Evolutionary conservation across 2,797 vertebrate genomes (phyloP).

Genomic region (Propithecus perrieri): DNA sequence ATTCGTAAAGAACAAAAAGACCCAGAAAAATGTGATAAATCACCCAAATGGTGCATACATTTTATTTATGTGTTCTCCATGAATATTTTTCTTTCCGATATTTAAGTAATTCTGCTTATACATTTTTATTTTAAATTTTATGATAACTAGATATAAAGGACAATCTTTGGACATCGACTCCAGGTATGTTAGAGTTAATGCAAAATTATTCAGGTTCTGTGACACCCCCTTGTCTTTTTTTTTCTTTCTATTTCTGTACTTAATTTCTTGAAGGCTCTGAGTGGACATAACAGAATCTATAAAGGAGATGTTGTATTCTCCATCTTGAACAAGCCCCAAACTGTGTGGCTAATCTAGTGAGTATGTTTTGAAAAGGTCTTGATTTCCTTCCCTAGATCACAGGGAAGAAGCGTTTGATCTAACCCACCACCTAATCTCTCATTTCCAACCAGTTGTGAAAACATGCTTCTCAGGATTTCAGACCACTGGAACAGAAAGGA

Average conservation of each 20-base stretch:
- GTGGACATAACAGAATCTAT: conserved; percentile 21
- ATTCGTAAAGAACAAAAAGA: neutral
- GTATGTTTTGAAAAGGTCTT: conserved; percentile 74
- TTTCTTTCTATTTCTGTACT: conserved; percentile 59
- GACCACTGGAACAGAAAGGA: conserved; percentile 51
- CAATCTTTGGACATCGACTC: neutral
- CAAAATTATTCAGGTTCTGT: conserved; percentile 42
- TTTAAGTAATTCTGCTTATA: conserved; percentile 23
- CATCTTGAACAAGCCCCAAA: conserved; percentile 70
- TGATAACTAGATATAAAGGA: neutral
- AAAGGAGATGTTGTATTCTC: conserved; percentile 72
- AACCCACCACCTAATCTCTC: conserved; percentile 73
- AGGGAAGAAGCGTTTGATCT: conserved; percentile 77
- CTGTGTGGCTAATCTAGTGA: conserved; percentile 75
- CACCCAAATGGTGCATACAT: neutral
- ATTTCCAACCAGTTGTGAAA: conserved; percentile 80
- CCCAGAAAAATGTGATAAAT: neutral
- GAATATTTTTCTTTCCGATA: neutral
- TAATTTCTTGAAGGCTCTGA: conserved; percentile 61
- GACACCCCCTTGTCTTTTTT: conserved; percentile 25
- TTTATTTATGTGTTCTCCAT: neutral
- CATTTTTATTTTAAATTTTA: neutral
- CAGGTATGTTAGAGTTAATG: neutral
- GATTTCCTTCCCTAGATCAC: conserved; percentile 70
- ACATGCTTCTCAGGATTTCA: conserved; percentile 71